Evolutionary conservation across 2,797 vertebrate species (phyloP), one percentile per base, ranked within the genome.

Genomic region (Pseudomugil tenellus): DNA sequence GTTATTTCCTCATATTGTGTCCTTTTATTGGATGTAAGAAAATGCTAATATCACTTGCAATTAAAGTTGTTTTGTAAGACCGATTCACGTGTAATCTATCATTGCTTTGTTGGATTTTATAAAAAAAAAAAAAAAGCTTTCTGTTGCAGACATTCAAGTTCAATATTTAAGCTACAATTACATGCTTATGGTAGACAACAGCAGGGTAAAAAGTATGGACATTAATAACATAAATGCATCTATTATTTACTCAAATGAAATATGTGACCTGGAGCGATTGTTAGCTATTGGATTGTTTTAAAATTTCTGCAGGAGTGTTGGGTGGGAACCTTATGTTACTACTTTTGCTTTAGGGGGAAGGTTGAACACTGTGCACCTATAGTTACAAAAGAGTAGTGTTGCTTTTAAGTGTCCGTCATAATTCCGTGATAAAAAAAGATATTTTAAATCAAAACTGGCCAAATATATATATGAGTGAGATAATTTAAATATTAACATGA

Each of bases 31-130:
- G 87, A 90, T 91, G 90, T 86, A 85, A 84, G 72, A 89, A n/a
- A 88, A 89, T 87, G 79, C 80, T 89, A 79, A 89, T 90, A 87
- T 91, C 85, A 92, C 85, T 80, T 92, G 85, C 86, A 91, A 92
- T 89, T 90, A 91, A 93, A 92, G 75, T 69, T 82, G 81, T 89
- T 92, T 90, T 89, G 68, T 87, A 85, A 89, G 48, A 77, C 41
- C 48, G n/a, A 74, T n/a, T 3, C 26, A 52, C 31, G 19, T 3
- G 55, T 17, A 17, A 8, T 71, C 21, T 70, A 12, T 70, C 67
- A 49, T 61, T 79, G 16, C 25, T 62, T 66, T 62, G 26, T 59
- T 64, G 19, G 48, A 17, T 3, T 53, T 31, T 13, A 49, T 4
- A 6, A n/a, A 16, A 11, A 7, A 2, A 4, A 51, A 21, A 28